Conservation (phyloP, 2,797 vertebrate species). For the Sebastes trivittatus region DNA sequence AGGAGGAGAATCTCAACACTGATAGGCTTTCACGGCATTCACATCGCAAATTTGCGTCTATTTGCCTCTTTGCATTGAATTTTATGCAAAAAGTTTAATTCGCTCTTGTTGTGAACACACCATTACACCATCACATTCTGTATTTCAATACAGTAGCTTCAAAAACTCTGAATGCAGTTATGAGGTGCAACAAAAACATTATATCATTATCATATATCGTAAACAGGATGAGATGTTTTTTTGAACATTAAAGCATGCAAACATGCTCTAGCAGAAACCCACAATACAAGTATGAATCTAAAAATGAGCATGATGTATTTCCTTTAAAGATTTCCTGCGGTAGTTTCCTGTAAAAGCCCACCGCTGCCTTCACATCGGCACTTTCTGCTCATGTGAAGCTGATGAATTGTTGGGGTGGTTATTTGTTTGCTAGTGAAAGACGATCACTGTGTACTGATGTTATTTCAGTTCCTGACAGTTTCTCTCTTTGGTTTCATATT, state of each 20-base stretch:
- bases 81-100: too few species aligned
- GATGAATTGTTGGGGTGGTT: background rate
- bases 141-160: background rate
- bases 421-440: background rate
- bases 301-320: background rate
- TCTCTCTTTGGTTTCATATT: background rate
- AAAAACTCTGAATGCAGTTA: background rate
- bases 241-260: rapidly evolving
- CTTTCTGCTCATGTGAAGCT: background rate
- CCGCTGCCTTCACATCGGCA: background rate
- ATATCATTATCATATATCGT: too few species aligned
- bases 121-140: background rate
- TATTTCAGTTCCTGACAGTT: background rate
- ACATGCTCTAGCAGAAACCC: too few species aligned
- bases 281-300: too few species aligned
- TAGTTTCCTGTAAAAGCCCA: background rate
- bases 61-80: too few species aligned
- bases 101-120: too few species aligned
- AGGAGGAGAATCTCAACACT: too few species aligned
- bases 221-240: too few species aligned
- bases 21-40: too few species aligned
- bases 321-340: background rate
- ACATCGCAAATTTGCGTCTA: too few species aligned
- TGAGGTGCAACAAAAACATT: too few species aligned
- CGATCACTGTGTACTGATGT: background rate